Evolutionary conservation across 2,113 vertebrate species (phyloP).

Genomic region (Varanus salvator): DNA sequence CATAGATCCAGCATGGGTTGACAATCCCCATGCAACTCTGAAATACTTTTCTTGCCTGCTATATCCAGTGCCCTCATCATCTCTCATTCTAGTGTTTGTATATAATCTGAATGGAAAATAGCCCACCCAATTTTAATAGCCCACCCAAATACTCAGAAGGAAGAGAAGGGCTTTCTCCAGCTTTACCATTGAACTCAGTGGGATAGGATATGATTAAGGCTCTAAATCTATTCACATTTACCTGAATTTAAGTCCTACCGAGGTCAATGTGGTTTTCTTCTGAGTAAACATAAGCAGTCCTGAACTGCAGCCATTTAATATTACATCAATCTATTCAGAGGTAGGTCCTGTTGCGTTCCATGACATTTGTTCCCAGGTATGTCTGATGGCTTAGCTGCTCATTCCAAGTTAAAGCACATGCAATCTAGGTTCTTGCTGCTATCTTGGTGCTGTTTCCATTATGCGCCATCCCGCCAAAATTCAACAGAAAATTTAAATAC

Average conservation of each 20-base stretch:
- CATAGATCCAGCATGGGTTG: background rate
- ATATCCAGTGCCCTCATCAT: background rate
- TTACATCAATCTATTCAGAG: background rate
- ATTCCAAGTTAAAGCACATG: background rate
- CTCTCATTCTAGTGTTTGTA: background rate
- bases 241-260: background rate
- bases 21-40: background rate
- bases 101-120: conserved; percentile 6
- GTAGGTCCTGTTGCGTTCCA: background rate
- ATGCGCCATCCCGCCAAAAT: background rate
- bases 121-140: conserved; percentile 35
- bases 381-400: background rate
- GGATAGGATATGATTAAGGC: background rate
- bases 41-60: background rate
- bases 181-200: conserved; percentile 42
- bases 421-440: conserved; percentile 14
- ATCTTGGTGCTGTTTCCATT: background rate
- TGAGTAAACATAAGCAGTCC: background rate
- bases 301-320: background rate
- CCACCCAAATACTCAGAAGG: conserved; percentile 1
- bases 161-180: too few relatives aligned
- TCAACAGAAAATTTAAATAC: background rate
- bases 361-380: background rate
- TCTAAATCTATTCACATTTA: background rate
- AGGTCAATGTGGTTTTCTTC: background rate